phyloP scores from a whole-genome alignment of 1,140 invertebrate genomes.

The Drosophila ironensis region DNA sequence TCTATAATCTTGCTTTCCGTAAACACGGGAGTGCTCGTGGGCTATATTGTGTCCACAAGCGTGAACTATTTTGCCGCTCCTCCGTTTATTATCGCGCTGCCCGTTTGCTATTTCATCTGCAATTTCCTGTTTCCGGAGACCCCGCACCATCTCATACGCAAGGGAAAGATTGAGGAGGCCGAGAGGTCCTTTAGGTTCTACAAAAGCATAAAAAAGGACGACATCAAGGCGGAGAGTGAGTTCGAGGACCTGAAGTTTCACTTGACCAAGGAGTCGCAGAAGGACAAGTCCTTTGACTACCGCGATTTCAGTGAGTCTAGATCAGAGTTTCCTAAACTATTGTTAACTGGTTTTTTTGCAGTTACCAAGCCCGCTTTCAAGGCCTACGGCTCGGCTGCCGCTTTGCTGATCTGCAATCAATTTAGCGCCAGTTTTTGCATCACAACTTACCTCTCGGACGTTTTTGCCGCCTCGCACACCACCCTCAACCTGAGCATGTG shows the following conservation, averaged over 20 bases:
- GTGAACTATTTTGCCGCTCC: slow-evolving; percentile 86
- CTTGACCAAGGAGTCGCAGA: slow-evolving; percentile 36
- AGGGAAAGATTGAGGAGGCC: slow-evolving; percentile 85
- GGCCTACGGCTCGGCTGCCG: slow-evolving; percentile 33
- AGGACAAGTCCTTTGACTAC: slow-evolving; percentile 25
- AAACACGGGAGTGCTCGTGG: slow-evolving; percentile 89
- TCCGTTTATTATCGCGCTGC: slow-evolving; percentile 85
- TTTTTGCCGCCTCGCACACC: slow-evolving; percentile 86
- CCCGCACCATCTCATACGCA: slow-evolving; percentile 86
- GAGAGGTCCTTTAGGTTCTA: slow-evolving; percentile 84
- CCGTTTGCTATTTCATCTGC: slow-evolving; percentile 85
- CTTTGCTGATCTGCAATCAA: slow-evolving; percentile 39
- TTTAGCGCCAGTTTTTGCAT: slow-evolving; percentile 58
- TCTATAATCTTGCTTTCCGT: slow-evolving; percentile 92
- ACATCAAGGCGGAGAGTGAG: slow-evolving; percentile 31
- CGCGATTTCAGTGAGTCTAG: slow-evolving; percentile 70
- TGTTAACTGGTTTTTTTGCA: not conserved
- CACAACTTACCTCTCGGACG: slow-evolving; percentile 80
- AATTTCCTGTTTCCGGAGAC: slow-evolving; percentile 91
- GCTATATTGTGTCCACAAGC: slow-evolving; percentile 88
- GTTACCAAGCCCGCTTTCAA: slow-evolving; percentile 36
- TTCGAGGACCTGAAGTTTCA: slow-evolving; percentile 46
- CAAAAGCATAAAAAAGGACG: slow-evolving; percentile 41
- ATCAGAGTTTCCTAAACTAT: too few species aligned
- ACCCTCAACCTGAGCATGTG: slow-evolving; percentile 83